Conservation (phyloP, 1,140 invertebrate species). For the Zaprionus vittiger region DNA sequence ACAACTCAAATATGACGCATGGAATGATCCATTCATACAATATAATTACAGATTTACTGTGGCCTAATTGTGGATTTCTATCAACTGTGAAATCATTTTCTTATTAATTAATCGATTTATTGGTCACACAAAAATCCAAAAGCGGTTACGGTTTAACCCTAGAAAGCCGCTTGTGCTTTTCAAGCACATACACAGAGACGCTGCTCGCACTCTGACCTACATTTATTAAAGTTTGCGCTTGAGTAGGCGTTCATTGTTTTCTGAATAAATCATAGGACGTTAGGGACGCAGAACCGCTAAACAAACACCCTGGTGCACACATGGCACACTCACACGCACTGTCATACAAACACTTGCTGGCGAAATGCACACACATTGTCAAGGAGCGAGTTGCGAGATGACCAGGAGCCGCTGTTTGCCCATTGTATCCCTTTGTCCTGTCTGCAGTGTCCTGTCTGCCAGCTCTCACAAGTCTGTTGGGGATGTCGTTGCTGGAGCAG, state of each 20-base stretch:
- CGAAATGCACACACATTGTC: slow-evolving; percentile 30
- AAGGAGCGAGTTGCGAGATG: slow-evolving; percentile 29
- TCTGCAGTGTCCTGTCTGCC: slow-evolving; percentile 13
- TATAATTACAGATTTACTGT: background rate
- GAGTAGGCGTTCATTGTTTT: slow-evolving; percentile 47
- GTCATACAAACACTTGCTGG: slow-evolving; percentile 27
- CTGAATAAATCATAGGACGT: slow-evolving; percentile 76
- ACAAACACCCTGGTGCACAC: slow-evolving; percentile 47
- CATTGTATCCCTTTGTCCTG: slow-evolving; percentile 37
- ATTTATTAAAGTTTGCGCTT: slow-evolving; percentile 44
- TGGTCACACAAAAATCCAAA: background rate
- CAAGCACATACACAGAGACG: background rate
- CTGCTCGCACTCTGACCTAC: slow-evolving; percentile 60
- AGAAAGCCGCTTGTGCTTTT: slow-evolving; percentile 4
- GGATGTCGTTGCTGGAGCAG: background rate
- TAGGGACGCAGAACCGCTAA: slow-evolving; percentile 62
- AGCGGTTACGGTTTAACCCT: slow-evolving; percentile 26
- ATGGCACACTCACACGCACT: slow-evolving; percentile 25
- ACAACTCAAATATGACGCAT: too few relatives aligned
- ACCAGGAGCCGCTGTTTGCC: slow-evolving; percentile 26
- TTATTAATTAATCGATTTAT: slow-evolving; percentile 24
- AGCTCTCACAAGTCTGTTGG: slow-evolving; percentile 7
- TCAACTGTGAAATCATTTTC: slow-evolving; percentile 3
- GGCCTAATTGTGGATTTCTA: background rate
- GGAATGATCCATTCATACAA: too few relatives aligned